Conservation (phyloP, 2,797 vertebrate genomes). For the Myotis planiceps region DNA sequence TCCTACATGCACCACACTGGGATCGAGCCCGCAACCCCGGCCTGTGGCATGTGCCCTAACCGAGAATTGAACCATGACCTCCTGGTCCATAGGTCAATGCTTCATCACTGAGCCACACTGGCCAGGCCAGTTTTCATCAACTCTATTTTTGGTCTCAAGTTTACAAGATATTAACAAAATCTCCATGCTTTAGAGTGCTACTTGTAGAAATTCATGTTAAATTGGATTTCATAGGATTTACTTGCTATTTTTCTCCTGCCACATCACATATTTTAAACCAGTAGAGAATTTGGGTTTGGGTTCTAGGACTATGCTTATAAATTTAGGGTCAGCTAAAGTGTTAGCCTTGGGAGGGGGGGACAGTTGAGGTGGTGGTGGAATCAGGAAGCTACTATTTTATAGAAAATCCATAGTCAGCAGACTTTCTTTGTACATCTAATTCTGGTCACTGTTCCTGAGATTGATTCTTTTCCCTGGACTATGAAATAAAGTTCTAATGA, state of each 20-base stretch:
- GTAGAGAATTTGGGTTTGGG: background rate
- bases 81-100: too few species aligned
- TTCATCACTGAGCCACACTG: too few species aligned
- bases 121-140: background rate
- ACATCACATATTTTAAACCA: constrained; percentile 16
- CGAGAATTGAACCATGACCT: too few species aligned
- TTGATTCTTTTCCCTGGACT: constrained; percentile 17
- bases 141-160: constrained; percentile 8
- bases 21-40: too few species aligned
- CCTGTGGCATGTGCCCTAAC: too few species aligned
- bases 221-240: background rate
- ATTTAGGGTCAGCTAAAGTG: background rate
- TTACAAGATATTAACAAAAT: background rate
- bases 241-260: background rate
- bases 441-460: background rate
- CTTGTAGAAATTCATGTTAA: background rate
- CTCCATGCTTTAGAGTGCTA: background rate
- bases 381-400: background rate
- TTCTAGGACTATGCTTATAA: background rate
- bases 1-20: too few species aligned
- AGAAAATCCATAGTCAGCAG: background rate
- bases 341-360: background rate
- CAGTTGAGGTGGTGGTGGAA: background rate
- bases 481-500: constrained; percentile 62
- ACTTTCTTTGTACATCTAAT: constrained; percentile 1